Evolutionary conservation across 1,140 invertebrate species (phyloP), one percentile per base, ranked within the genome.

Genomic region (Drepana arcuata): DNA sequence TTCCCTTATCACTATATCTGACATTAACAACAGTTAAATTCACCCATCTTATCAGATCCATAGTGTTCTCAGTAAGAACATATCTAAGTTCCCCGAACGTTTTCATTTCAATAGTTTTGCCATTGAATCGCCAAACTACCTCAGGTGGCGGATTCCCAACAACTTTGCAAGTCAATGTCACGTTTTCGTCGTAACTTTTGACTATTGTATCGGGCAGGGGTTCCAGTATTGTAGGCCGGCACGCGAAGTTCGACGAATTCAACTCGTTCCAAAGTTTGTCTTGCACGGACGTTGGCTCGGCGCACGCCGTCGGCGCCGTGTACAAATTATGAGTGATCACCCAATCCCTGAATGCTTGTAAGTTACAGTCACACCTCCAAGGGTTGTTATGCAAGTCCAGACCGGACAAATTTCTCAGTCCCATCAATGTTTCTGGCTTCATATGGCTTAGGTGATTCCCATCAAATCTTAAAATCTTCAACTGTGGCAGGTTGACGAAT

Each of bases 301-400:
- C 74, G 61, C 94, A 96, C 1, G 85, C 84, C 0, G 92, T 93
- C 0, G 89, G 88, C 6, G 88, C 84, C 0, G 90, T 90, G 47
- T 93, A 92, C 7, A 94, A 78, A 13, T 92, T 91, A 26, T 85
- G 85, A 34, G 85, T 84, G 2, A 93, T 87, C 30, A 90, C 85
- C 88, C 90, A 95, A 49, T 94, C 87, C 11, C 92, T 86, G 51
- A 97, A 93, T 7, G 85, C 84, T 58, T 93, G 89, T 38, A 97
- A 79, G 36, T 90, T 87, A 59, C 95, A 97, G 63, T 96, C 93
- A 63, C 95, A 97, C 28, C 90, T 87, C 95, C 95, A 97, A 0
- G 90, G 91, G 69, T 97, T 97, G 42, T 90, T 89, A 44, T 90
- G 87, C 3, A 97, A 77, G 46, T 90, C 91, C 1, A 96, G 71